A percentile compares a stretch with the other conserved stretches of the same genome.
Conservation (phyloP, 2,888 invertebrate species). For the Drosophila monieri region DNA sequence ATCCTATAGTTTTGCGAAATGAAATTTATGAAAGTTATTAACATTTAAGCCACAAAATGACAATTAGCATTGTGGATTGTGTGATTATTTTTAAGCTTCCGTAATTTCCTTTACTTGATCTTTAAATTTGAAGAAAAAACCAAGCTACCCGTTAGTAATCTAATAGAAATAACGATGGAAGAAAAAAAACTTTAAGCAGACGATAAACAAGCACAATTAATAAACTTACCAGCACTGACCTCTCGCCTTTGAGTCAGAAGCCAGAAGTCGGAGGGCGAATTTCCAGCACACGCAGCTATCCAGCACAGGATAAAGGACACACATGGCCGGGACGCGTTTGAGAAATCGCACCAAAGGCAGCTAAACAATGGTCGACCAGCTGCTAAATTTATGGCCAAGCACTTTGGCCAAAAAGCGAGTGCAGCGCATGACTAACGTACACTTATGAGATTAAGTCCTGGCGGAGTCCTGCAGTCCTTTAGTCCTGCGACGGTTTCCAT, state of each 20-base stretch:
- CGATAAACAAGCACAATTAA: constrained; percentile 80
- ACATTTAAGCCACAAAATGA: too few species aligned
- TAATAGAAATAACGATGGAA: background rate
- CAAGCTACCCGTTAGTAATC: constrained; percentile 12
- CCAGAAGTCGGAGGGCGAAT: constrained; percentile 24
- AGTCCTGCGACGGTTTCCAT: constrained; percentile 18
- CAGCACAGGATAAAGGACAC: constrained; percentile 32
- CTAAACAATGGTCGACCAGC: constrained; percentile 40
- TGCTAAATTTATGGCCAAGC: constrained; percentile 74
- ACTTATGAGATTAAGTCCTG: constrained; percentile 75
- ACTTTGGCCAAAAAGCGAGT: constrained; percentile 62
- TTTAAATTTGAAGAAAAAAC: constrained; percentile 4
- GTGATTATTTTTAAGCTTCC: background rate
- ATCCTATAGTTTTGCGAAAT: background rate
- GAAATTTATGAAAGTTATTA: too few species aligned
- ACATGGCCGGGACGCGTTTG: constrained; percentile 61
- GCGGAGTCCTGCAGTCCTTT: constrained; percentile 17
- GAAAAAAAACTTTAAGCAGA: constrained; percentile 48
- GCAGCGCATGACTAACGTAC: constrained; percentile 73
- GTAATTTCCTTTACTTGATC: background rate
- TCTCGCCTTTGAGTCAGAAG: constrained; percentile 37
- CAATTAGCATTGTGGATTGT: too few species aligned
- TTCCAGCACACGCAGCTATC: constrained; percentile 42
- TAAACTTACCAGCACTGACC: constrained; percentile 73
- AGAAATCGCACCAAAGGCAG: constrained; percentile 69